These are phyloP conservation scores for Folsomia manolachei DNA, from an alignment of 2,888 invertebrate genomes.

Conservation along the genomic window DNA sequence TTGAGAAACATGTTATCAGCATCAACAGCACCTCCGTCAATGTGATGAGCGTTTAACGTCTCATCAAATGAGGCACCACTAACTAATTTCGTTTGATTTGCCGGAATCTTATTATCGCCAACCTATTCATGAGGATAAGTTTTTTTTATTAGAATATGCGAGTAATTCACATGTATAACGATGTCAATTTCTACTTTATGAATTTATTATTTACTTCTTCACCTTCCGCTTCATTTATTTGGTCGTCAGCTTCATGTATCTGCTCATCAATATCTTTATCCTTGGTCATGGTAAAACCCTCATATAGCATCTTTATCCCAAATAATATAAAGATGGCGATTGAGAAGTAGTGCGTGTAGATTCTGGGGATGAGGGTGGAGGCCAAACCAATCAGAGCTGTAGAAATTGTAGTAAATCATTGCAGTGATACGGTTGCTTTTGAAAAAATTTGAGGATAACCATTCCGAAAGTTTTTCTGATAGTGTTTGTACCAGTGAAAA, in stretches of 20 bases:
- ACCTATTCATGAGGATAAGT: no score
- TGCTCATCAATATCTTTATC: neutral
- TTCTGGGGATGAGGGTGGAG: conserved; percentile 87
- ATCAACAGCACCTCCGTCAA: no score
- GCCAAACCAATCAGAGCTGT: conserved; percentile 84
- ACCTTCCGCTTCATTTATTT: conserved; percentile 93
- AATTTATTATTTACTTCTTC: conserved; percentile 72
- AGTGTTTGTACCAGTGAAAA: conserved; percentile 71
- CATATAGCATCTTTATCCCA: conserved; percentile 96
- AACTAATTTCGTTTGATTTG: no score
- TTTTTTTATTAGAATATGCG: no score
- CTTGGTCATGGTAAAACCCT: conserved; percentile 82
- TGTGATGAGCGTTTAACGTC: no score
- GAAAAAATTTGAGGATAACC: no score
- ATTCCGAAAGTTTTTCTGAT: no score
- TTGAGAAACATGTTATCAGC: no score
- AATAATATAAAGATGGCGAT: conserved; percentile 93
- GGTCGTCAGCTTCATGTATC: conserved; percentile 87
- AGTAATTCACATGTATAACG: no score
- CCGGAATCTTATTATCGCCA: no score
- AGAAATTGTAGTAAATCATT: conserved; percentile 51
- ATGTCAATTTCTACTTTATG: neutral
- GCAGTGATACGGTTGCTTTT: neutral
- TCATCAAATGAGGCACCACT: no score
- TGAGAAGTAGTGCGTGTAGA: conserved; percentile 91